Percentiles rank a stretch among this genome's conserved stretches.
Evolutionary conservation across 2,113 vertebrate species (phyloP).

Genomic region (Dendropsophus ebraccatus): DNA sequence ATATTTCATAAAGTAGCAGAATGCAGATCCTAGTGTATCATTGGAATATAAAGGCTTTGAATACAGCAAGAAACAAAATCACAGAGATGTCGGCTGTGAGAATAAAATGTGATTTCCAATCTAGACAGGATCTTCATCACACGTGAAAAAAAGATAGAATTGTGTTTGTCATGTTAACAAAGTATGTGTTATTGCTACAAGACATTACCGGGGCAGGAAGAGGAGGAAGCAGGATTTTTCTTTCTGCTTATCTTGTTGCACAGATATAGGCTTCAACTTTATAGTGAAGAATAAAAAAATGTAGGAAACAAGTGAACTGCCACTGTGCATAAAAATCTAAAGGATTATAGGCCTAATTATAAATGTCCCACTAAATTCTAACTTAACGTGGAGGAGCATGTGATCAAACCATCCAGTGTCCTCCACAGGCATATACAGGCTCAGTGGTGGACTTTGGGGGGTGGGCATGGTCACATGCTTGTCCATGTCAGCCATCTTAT

Average conservation of each 20-base stretch:
- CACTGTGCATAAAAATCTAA: neutral
- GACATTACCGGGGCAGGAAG: neutral
- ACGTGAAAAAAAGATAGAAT: neutral
- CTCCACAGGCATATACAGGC: too few relatives aligned
- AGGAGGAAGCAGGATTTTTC: too few relatives aligned
- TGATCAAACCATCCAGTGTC: too few relatives aligned
- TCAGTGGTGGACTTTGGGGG: too few relatives aligned
- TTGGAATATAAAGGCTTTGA: neutral
- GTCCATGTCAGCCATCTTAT: too few relatives aligned
- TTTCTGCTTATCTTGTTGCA: neutral
- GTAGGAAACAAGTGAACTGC: neutral
- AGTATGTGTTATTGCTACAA: neutral
- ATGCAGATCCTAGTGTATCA: neutral
- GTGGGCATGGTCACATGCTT: too few relatives aligned
- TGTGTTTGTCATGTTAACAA: conserved; percentile 14
- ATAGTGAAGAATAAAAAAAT: too few relatives aligned
- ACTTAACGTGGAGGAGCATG: too few relatives aligned
- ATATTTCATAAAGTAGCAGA: neutral
- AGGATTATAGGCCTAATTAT: too few relatives aligned
- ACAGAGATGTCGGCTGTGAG: neutral
- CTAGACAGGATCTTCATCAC: neutral
- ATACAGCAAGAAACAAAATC: neutral
- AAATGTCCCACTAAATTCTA: too few relatives aligned
- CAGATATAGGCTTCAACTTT: too few relatives aligned
- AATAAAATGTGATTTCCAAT: conserved; percentile 3